phyloP scores from a whole-genome alignment of 2,888 invertebrate genomes.

The Pogonocherus hispidulus region DNA sequence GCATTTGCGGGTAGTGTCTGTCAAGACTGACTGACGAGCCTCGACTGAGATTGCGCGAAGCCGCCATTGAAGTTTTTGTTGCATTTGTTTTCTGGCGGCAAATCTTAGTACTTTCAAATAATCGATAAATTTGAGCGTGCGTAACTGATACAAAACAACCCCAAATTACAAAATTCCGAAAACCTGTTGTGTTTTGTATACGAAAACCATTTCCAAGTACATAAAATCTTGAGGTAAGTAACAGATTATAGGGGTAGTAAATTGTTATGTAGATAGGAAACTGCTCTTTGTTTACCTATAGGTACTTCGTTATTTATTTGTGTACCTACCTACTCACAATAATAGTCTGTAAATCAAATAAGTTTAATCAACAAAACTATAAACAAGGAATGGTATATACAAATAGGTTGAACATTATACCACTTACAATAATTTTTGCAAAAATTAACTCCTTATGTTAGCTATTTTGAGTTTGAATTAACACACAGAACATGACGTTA shows the following conservation, averaged over 20 bases:
- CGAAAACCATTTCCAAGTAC: too few species aligned
- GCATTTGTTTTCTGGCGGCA: conserved; percentile 62
- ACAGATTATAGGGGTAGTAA: too few species aligned
- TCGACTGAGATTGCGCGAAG: conserved; percentile 37
- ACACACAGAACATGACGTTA: too few species aligned
- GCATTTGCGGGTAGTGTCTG: conserved; percentile 57
- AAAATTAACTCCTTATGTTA: too few species aligned
- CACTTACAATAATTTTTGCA: neutral
- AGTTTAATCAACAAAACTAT: neutral
- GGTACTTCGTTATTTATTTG: neutral
- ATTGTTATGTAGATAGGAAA: neutral
- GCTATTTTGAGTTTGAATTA: too few species aligned
- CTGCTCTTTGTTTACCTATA: neutral
- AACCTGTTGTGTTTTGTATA: neutral
- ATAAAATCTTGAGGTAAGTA: neutral
- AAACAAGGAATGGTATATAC: neutral
- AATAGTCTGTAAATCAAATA: too few species aligned
- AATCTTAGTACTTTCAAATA: conserved; percentile 55
- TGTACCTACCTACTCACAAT: too few species aligned
- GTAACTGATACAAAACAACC: conserved; percentile 34
- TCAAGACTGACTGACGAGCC: conserved; percentile 55
- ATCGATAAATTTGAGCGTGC: conserved; percentile 62
- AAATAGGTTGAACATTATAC: neutral
- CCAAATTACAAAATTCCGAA: conserved; percentile 1
- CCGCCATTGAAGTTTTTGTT: conserved; percentile 45